phyloP scores from a whole-genome alignment of 1,140 invertebrate genomes.

The Drosophila obscura region DNA sequence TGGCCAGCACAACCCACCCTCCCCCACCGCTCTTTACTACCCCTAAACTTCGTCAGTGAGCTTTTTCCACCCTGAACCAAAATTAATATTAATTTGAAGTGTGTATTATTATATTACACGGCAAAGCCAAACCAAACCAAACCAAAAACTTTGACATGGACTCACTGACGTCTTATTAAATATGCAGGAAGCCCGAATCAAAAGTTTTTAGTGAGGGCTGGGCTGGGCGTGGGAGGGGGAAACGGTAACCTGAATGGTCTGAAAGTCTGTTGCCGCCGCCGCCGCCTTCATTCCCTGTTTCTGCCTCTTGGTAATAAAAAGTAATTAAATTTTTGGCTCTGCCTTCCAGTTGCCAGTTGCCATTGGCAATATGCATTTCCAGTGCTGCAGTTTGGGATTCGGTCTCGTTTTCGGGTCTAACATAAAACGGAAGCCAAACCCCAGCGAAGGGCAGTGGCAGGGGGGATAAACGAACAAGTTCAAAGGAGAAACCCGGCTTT shows the following conservation, averaged over 20 bases:
- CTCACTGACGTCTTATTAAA: conserved; percentile 67
- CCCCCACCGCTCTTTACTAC: neutral
- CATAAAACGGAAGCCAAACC: conserved; percentile 18
- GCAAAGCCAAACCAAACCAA: conserved; percentile 28
- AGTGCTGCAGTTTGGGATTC: conserved; percentile 21
- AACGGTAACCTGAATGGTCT: conserved; percentile 23
- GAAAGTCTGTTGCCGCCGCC: conserved; percentile 14
- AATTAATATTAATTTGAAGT: conserved; percentile 78
- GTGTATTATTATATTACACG: conserved; percentile 65
- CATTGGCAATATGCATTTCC: conserved; percentile 48
- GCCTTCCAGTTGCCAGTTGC: conserved; percentile 39
- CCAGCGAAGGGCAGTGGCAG: neutral
- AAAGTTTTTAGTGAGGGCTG: conserved; percentile 51
- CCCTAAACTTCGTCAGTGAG: neutral
- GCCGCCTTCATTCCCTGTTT: conserved; percentile 36
- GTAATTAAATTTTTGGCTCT: conserved; percentile 71
- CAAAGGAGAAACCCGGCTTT: conserved; percentile 12
- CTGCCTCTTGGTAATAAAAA: conserved; percentile 59
- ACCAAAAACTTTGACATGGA: conserved; percentile 64
- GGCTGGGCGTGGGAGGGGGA: neutral
- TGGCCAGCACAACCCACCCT: conserved; percentile 29
- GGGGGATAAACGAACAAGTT: conserved; percentile 30
- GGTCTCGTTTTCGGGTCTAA: conserved; percentile 21
- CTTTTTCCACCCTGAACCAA: conserved; percentile 7
- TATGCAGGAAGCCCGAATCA: conserved; percentile 61